Evolutionary conservation across 2,797 vertebrate species (phyloP).

Genomic region (Poecilia velifera): DNA sequence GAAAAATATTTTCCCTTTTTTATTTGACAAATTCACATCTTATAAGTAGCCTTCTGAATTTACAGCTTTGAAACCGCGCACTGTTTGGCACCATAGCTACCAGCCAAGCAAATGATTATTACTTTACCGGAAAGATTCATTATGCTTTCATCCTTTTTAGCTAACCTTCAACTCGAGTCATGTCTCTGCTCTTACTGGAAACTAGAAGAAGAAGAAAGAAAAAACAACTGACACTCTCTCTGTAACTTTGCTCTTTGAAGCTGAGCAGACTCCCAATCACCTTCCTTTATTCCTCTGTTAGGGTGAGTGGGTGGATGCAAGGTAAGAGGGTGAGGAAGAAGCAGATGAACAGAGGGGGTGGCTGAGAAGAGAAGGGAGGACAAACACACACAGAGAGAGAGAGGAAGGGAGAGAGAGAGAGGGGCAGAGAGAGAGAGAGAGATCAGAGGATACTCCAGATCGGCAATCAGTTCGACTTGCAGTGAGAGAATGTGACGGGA

Average conservation of each 20-base stretch:
- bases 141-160: constrained; percentile 20
- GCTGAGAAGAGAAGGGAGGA: constrained; percentile 6
- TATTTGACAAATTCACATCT: constrained; percentile 1
- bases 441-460: constrained; percentile 47
- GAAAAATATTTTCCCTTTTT: neutral
- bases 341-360: constrained; percentile 47
- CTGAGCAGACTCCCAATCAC: constrained; percentile 43
- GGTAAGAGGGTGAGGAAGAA: constrained; percentile 58
- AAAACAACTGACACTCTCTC: constrained; percentile 35
- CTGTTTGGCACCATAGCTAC: neutral
- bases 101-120: neutral
- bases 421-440: constrained; percentile 28
- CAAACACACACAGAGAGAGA: constrained; percentile 7
- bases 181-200: constrained; percentile 30
- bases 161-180: constrained; percentile 2
- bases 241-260: constrained; percentile 43
- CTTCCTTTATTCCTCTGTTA: constrained; percentile 58
- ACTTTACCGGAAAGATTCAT: neutral
- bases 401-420: constrained; percentile 29
- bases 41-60: constrained; percentile 3
- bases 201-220: neutral
- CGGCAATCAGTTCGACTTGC: constrained; percentile 40
- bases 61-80: neutral
- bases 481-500: constrained; percentile 44
- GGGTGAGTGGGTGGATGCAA: constrained; percentile 70